phyloP scores from a whole-genome alignment of 30 jellyfish, hydroid and myxozoan genomes.

The Pelagia noctiluca region DNA sequence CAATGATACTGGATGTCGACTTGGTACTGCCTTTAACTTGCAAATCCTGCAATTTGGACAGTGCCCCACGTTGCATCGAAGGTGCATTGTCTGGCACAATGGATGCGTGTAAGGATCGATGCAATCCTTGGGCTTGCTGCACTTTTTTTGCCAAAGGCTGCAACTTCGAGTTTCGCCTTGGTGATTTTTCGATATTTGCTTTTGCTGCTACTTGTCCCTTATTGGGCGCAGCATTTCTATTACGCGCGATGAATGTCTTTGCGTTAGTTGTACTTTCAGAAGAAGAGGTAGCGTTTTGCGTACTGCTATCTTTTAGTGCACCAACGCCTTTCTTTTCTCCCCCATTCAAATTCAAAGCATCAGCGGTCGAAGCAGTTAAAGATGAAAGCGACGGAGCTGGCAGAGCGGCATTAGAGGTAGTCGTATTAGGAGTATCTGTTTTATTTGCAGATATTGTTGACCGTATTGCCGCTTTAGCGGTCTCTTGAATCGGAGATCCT shows the following conservation, averaged over 20 bases:
- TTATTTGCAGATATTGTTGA: constrained; percentile 22
- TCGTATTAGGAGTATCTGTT: constrained; percentile 5
- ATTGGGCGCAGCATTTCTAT: not conserved
- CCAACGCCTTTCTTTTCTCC: not conserved
- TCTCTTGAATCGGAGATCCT: constrained; percentile 42
- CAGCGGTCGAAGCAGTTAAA: no score
- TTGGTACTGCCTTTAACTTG: constrained; percentile 58
- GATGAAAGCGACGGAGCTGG: constrained; percentile 15
- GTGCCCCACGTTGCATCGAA: constrained; percentile 62
- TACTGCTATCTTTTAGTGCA: not conserved
- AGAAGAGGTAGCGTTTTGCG: not conserved
- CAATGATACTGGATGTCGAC: constrained; percentile 39
- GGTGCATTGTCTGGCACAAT: constrained; percentile 48
- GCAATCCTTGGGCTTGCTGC: constrained; percentile 1
- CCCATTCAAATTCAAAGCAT: not conserved
- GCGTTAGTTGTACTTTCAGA: not conserved
- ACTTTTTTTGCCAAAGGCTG: constrained; percentile 30
- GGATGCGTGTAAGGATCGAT: constrained; percentile 17
- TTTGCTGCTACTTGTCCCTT: not conserved
- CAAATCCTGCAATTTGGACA: constrained; percentile 26
- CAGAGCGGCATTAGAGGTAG: not conserved
- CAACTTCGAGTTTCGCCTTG: constrained; percentile 2
- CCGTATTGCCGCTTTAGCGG: constrained; percentile 70
- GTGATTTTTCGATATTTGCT: not conserved
- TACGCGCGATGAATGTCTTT: constrained; percentile 13